Evolutionary conservation across 2,113 vertebrate genomes (phyloP), one percentile per base, ranked within the genome.

Genomic region (Tachuris rubrigastra): DNA sequence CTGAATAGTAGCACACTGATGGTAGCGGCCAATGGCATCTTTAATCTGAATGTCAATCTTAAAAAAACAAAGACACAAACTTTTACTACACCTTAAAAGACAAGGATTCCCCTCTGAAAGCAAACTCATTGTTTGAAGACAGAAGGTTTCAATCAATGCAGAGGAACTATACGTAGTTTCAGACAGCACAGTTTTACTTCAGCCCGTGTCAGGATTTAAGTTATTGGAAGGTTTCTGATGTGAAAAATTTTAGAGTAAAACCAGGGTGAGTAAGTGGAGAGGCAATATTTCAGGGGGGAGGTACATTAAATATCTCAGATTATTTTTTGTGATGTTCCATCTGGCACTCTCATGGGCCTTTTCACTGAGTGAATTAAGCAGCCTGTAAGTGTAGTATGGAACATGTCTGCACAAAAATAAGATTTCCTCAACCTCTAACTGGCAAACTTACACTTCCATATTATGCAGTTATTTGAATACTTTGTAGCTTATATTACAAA

Each of bases 11-110:
- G 99, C 99, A 96, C 99, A 99, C 46, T 99, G 99, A 96, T 99
- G 99, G 97, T 99, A 99, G 37, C 99, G 98, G 37, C 99, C 99
- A 47, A 99, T 99, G 17, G 99, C 99, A 69, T 99, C 99, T 96
- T 99, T 99, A 95, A 99, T 99, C 98, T 99, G 97, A 96, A 99
- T 99, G 97, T 99, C 99, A 74, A 99, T 99, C 99, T 99, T 56
- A 37, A 8, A 50, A 81, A 49, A 31, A 78, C 35, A 82, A 89
- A 75, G n/a, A 69, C 12, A 63, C 21, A 63, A 87, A 59, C 41
- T 68, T 90, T 79, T 52, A 37, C 49, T 33, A 35, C 21, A 55
- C 25, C n/a, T 86, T 84, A 80, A 37, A 21, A 58, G 30, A 82
- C 8, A 89, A 80, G 16, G 31, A 78, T 18, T 25, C 3, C 10